Evolutionary conservation across 2,888 invertebrate genomes (phyloP), one percentile per base, ranked within the genome.

Genomic region (Orthonychiurus folsomi): DNA sequence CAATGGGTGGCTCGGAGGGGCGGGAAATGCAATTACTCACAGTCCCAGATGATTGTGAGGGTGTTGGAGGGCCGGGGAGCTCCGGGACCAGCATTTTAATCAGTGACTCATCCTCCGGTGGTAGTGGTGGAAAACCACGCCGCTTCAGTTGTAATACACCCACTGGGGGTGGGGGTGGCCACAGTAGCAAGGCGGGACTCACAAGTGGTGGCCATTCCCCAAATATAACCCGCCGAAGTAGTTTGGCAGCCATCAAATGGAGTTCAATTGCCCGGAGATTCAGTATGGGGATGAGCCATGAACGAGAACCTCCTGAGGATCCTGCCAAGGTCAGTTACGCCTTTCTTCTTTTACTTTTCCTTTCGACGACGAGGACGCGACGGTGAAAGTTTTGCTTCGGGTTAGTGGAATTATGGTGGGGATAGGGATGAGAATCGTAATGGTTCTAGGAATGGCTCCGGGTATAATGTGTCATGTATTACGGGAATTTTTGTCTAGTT

Each of bases 211-310:
- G 63, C 20, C 66, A 64, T 50, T 69, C 67, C 63, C 73, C 73
- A 2, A 68, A 57, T 56, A 60, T 69, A 5, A 60, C 68, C 18
- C 62, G 73, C 61, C 27, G 73, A 53, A 68, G 70, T 58, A 70
- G 70, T 63, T 60, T 73, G 37, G 73, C 73, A n/a, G 73, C 71
- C 27, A 69, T 71, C 62, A 70, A 70, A 65, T 73, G 73, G 71
- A 69, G 68, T 61, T 70, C 70, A 24, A 66, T 73, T 20, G 73
- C 73, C 2, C 56, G 73, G 21, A 63, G 73, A 64, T 71, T 73
- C 63, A 69, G 69, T 57, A 71, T 71, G 67, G 71, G 70, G 48
- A 68, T 71, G 66, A 65, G 67, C 18, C 73, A 73, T 66, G 71
- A 71, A 54, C 55, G 68, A 53, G 73, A 73, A 24, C 69, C 68